phyloP scores from a whole-genome alignment of 2,888 invertebrate species.

The Orchestes rusci region DNA sequence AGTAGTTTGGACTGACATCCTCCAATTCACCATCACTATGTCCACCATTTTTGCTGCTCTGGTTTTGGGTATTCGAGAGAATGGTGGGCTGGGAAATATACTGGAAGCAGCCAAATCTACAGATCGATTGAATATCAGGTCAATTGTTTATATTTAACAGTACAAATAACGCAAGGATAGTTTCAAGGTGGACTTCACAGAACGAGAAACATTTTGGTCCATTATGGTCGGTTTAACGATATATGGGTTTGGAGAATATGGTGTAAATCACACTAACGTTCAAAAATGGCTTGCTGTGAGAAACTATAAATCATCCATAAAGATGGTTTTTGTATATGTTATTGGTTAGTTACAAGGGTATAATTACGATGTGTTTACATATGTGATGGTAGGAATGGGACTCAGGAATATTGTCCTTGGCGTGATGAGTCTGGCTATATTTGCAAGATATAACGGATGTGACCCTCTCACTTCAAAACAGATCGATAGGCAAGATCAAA shows the following conservation, averaged over 20 bases:
- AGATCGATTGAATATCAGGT: conserved; percentile 51
- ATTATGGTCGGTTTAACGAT: conserved; percentile 52
- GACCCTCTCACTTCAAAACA: conserved; percentile 55
- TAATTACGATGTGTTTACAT: no score
- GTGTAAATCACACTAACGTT: no score
- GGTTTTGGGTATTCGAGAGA: conserved; percentile 47
- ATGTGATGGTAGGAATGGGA: no score
- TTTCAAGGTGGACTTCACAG: no score
- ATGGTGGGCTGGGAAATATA: conserved; percentile 53
- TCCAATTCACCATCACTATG: conserved; percentile 53
- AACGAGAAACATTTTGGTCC: conserved; percentile 56
- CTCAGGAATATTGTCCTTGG: no score
- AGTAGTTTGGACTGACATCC: conserved; percentile 56
- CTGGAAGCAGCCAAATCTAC: conserved; percentile 52
- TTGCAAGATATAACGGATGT: conserved; percentile 57
- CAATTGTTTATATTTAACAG: background rate
- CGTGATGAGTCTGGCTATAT: conserved; percentile 57
- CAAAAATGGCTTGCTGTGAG: no score
- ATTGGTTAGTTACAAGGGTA: no score
- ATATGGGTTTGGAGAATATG: no score
- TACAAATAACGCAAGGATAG: no score
- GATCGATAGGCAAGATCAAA: conserved; percentile 50
- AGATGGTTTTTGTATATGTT: no score
- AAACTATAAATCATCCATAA: no score
- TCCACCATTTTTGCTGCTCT: background rate